These are phyloP conservation scores for Oncopeltus fasciatus DNA, from an alignment of 1,140 invertebrate genomes.

Conservation along the genomic window DNA sequence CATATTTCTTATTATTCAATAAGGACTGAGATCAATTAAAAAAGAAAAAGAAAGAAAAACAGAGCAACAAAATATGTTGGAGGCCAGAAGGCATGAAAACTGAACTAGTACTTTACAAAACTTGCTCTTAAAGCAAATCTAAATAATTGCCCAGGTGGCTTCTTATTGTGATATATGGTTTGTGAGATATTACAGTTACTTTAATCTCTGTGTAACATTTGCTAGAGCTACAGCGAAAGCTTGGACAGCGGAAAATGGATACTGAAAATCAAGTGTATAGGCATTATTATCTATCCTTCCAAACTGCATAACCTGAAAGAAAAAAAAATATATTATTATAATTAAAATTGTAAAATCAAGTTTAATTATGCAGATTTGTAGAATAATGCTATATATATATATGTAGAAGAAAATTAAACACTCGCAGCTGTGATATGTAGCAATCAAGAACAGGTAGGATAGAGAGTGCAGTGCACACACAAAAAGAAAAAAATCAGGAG, in stretches of 20 bases:
- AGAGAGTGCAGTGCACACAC: too few relatives aligned
- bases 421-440: too few relatives aligned
- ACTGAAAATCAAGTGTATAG: conserved; percentile 97
- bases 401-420: too few relatives aligned
- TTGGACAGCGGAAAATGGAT: conserved; percentile 95
- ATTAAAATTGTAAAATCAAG: background rate
- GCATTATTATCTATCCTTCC: conserved; percentile 96
- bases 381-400: background rate
- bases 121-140: background rate
- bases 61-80: background rate
- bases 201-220: conserved; percentile 95
- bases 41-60: background rate
- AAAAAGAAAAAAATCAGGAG: too few relatives aligned
- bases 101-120: background rate
- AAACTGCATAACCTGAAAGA: conserved; percentile 91
- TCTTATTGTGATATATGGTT: background rate
- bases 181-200: too few relatives aligned
- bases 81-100: background rate
- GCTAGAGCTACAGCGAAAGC: conserved; percentile 96
- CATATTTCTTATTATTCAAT: background rate
- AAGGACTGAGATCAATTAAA: background rate
- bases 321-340: background rate
- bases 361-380: background rate
- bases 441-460: too few relatives aligned
- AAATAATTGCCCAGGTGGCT: background rate